Evolutionary conservation across 2,888 invertebrate species (phyloP).

Genomic region (Dicycla oo): DNA sequence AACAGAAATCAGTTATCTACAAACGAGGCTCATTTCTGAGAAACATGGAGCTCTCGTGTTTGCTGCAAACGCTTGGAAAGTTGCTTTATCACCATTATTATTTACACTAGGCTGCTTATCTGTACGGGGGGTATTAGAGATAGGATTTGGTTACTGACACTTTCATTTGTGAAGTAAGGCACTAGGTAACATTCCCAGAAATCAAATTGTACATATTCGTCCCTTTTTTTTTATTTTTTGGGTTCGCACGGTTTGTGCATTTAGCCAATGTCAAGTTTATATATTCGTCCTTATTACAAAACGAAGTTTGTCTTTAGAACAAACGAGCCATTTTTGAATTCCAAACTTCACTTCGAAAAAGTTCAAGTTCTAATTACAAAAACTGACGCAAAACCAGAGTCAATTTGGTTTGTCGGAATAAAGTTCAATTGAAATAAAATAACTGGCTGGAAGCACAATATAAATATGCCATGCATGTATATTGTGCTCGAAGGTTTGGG

Average conservation of each 20-base stretch:
- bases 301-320: background rate
- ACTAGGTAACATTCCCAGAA: background rate
- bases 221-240: too few species aligned
- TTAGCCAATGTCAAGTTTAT: too few species aligned
- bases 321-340: background rate
- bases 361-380: background rate
- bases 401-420: background rate
- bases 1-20: conserved; percentile 53
- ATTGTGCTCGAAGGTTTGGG: too few species aligned
- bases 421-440: too few species aligned
- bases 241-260: too few species aligned
- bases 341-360: background rate
- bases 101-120: conserved; percentile 49
- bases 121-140: conserved; percentile 1
- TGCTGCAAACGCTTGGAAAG: conserved; percentile 31
- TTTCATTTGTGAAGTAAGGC: conserved; percentile 19
- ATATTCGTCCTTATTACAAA: background rate
- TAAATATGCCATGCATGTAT: too few species aligned
- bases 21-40: conserved; percentile 47
- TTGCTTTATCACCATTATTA: conserved; percentile 47
- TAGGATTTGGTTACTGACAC: conserved; percentile 19
- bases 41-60: conserved; percentile 41
- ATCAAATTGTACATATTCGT: background rate
- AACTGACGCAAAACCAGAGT: background rate
- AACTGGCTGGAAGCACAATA: too few species aligned